phyloP scores from a whole-genome alignment of 2,113 vertebrate genomes.

The Oryctolagus cuniculus region mOryCun1.1 NC_091438.1:83532001-83532500 shows the following conservation, averaged over 20 bases:
- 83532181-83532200: conserved; percentile 43
- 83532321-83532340: not conserved
- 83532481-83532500: no score
- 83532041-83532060: not conserved
- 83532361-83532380: not conserved
- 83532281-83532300: not conserved
- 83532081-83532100: not conserved
- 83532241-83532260: not conserved
- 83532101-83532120: conserved; percentile 50
- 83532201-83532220: not conserved
- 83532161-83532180: conserved; percentile 16
- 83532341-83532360: not conserved
- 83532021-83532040: not conserved
- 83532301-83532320: not conserved
- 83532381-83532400: not conserved
- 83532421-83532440: no score
- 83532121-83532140: not conserved
- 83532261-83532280: not conserved
- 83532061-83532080: not conserved
- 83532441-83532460: no score
- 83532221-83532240: not conserved
- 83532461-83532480: no score
- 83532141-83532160: not conserved
- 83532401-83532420: no score
- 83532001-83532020: conserved; percentile 1